Evolutionary conservation across 2,113 vertebrate species (phyloP).

Genomic region (Apus apus): DNA sequence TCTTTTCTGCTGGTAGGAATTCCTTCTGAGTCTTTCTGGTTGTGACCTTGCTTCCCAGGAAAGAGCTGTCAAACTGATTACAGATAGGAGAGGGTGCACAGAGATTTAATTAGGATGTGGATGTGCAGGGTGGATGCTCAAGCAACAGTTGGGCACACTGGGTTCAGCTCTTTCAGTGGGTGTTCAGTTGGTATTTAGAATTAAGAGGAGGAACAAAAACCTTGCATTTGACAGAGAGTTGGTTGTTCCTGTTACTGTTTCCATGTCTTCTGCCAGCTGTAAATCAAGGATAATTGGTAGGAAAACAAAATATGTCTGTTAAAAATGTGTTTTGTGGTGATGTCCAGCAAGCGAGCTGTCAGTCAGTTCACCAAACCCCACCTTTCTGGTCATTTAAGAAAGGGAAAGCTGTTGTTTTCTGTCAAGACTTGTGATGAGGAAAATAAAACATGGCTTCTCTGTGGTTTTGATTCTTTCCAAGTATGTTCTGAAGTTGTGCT

Average conservation of each 20-base stretch:
- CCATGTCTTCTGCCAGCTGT: neutral
- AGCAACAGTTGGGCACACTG: neutral
- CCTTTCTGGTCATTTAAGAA: neutral
- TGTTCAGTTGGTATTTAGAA: neutral
- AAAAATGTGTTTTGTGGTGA: neutral
- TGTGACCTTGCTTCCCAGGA: neutral
- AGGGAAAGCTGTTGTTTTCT: neutral
- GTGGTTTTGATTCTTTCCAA: neutral
- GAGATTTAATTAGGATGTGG: neutral
- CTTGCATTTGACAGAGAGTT: neutral
- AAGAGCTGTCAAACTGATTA: neutral
- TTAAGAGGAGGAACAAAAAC: neutral
- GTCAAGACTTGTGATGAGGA: neutral
- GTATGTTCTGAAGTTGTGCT: neutral
- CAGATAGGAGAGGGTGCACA: neutral
- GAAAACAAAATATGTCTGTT: neutral
- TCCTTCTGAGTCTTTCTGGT: neutral
- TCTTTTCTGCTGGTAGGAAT: neutral
- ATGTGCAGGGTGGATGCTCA: neutral
- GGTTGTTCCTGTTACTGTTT: neutral
- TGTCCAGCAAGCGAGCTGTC: neutral
- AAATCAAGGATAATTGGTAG: neutral
- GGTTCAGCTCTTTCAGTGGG: neutral
- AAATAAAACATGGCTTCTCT: neutral
- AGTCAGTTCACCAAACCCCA: neutral